Evolutionary conservation across 2,113 vertebrate species (phyloP), one percentile per base, ranked within the genome.

Genomic region (Chroicocephalus ridibundus): DNA sequence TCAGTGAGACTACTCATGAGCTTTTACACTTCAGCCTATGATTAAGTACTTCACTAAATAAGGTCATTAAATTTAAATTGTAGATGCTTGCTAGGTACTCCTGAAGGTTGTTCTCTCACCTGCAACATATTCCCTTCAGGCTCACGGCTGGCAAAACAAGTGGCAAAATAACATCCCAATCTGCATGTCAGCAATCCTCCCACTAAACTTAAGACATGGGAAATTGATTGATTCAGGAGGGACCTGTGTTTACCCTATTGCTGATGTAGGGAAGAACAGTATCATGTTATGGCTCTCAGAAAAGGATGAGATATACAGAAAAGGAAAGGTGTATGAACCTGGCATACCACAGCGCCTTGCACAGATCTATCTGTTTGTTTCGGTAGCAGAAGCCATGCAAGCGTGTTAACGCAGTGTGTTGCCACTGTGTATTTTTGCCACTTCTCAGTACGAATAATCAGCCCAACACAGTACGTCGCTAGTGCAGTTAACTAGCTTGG

Each of bases 11-110:
- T 80, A 89, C 74, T 91, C 78, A 82, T 42, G 78, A 94, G 84
- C 66, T 91, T 93, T 85, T 88, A 94, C 71, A 89, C 83, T 95
- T 91, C 91, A 94, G 84, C 78, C 78, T 95, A 85, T 94, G 94
- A 95, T 96, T 97, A 96, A 97, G 66, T 88, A 88, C 94, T 97
- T 94, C 75, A 72, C 94, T 94, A 96, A 97, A 95, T 76, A 95
- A 92, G 84, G 78, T 84, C 91, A 94, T 96, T 97, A 89, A 93
- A 95, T 95, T 94, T 82, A 95, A 96, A 96, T 95, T 95, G 93
- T 91, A 95, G 96, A 86, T 96, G 82, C 71, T 88, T 77, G 75
- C 93, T 93, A 90, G 82, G 85, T 96, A 70, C 82, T 96, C 79
- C 74, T 80, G 84, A 95, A 97, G 93, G 93, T 94, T 96, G 91